Evolutionary conservation across 1,140 invertebrate genomes (phyloP), one percentile per base, ranked within the genome.

Genomic region (Drosophila ohnishii): DNA sequence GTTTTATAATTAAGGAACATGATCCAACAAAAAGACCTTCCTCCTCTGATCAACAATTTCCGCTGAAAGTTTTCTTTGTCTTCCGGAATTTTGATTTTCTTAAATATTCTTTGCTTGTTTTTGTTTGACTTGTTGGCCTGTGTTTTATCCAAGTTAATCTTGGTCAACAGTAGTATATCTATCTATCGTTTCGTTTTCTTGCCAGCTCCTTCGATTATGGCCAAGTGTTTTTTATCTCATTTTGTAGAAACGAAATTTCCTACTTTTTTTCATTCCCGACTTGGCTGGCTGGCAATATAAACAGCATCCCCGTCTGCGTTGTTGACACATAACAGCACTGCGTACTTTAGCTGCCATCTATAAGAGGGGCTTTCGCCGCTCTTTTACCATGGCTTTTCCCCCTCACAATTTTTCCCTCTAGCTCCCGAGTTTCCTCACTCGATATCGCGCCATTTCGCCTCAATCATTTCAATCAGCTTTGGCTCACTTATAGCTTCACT

Each of bases 401-500:
- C 7, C 40, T 5, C 32, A 16, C 7, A 2, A 37, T 9, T 30
- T 16, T 16, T 9, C 45, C 45, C 13, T 30, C 22, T 13, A 9
- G 3, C 28, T 16, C 11, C n/a, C 35, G 39, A 51, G 19, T 56
- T 42, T 37, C 69, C 65, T 57, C 66, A 77, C 58, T 77, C 67
- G 79, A 87, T 86, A 86, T 82, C 83, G 75, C 79, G 75, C 75
- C 83, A 83, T 86, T 87, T 82, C 78, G 79, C 83, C 83, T 86
- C 82, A 86, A 86, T 86, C 82, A 86, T 86, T 86, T 86, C 79
- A 86, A 86, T 79, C 83, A 86, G 82, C 82, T 86, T 86, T 86
- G 83, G 69, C 84, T 82, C 74, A 81, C 75, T 82, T 85, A 87
- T 75, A 87, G 83, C 70, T 74, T 72, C 70, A 79, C 75, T 78